phyloP scores from a whole-genome alignment of 2,797 vertebrate species.

The Phalanger gymnotis region DNA sequence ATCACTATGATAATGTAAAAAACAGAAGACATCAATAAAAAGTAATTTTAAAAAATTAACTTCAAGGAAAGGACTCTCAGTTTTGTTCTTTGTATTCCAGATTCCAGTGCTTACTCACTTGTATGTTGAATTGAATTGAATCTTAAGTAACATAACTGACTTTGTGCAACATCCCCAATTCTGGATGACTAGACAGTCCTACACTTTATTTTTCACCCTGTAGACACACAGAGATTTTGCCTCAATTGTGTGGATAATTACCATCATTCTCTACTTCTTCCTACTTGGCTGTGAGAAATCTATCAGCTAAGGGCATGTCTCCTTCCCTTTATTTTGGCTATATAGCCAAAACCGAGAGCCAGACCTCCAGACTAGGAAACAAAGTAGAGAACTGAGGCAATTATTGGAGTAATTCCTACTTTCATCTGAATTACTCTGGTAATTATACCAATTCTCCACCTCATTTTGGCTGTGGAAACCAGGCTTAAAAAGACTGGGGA shows the following conservation, averaged over 20 bases:
- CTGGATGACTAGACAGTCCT: not conserved
- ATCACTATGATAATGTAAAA: not conserved
- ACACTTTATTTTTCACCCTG: not conserved
- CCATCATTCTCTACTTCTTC: not conserved
- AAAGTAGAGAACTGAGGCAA: slow-evolving; percentile 38
- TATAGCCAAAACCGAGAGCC: slow-evolving; percentile 2
- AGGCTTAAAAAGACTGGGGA: not conserved
- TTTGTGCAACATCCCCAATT: not conserved
- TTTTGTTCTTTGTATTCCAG: not conserved
- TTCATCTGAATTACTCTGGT: slow-evolving; percentile 4
- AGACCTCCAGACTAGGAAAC: slow-evolving; percentile 32
- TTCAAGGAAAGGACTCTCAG: not conserved
- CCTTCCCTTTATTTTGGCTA: slow-evolving; percentile 7
- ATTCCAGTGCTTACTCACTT: not conserved
- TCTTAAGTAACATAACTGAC: not conserved
- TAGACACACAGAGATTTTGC: slow-evolving; percentile 9
- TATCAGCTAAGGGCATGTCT: not conserved
- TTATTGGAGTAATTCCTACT: not conserved
- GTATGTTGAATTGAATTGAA: not conserved
- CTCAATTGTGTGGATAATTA: slow-evolving; percentile 24
- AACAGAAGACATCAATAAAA: not conserved
- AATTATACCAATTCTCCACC: slow-evolving; percentile 22
- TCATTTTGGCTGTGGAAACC: slow-evolving; percentile 45
- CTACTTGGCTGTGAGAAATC: not conserved
- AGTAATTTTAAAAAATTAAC: not conserved